phyloP scores from a whole-genome alignment of 2,797 vertebrate species.

The Rachycentron canadum region DNA sequence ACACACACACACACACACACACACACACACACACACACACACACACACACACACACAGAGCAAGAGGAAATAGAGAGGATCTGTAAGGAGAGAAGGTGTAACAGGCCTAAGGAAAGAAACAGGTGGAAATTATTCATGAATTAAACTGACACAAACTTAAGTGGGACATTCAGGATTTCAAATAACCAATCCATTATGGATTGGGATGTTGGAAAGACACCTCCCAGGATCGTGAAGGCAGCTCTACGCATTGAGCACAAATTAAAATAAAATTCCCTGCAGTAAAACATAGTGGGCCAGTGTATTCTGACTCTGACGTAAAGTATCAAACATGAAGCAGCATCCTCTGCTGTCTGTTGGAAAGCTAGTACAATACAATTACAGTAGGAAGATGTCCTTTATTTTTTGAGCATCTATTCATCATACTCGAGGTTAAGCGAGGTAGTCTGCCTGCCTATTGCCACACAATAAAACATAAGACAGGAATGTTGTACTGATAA shows the following conservation, averaged over 20 bases:
- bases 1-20: background rate
- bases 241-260: slow-evolving; percentile 37
- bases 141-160: slow-evolving; percentile 75
- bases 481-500: slow-evolving; percentile 32
- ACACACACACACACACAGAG: background rate
- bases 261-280: slow-evolving; percentile 45
- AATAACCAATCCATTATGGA: slow-evolving; percentile 74
- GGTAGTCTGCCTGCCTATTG: slow-evolving; percentile 36
- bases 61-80: slow-evolving; percentile 10
- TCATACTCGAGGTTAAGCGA: slow-evolving; percentile 41
- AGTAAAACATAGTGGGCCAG: slow-evolving; percentile 42
- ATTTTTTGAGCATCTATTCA: slow-evolving; percentile 42
- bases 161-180: slow-evolving; percentile 74
- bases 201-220: slow-evolving; percentile 59
- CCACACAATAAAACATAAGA: slow-evolving; percentile 54
- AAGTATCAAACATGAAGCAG: slow-evolving; percentile 23
- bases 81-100: slow-evolving; percentile 32
- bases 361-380: slow-evolving; percentile 12
- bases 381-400: slow-evolving; percentile 25
- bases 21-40: background rate
- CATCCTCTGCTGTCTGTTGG: slow-evolving; percentile 18
- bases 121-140: slow-evolving; percentile 74
- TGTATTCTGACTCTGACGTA: slow-evolving; percentile 38
- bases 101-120: slow-evolving; percentile 64
- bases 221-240: slow-evolving; percentile 25